Evolutionary conservation across 1,140 invertebrate species (phyloP).

Genomic region (Drosophila navojoa): DNA sequence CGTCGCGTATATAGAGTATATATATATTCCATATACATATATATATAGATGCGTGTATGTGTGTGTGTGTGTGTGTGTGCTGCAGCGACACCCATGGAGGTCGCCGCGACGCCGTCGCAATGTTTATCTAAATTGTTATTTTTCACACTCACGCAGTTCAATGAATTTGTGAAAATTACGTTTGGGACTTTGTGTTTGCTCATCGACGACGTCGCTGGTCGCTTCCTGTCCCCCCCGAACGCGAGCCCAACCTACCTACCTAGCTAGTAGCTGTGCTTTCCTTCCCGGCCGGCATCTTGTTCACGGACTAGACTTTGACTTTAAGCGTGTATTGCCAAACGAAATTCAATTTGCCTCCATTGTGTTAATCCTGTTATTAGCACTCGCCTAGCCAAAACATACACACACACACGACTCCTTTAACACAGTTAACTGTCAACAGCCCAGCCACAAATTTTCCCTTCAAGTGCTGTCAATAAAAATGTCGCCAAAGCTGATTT

Average conservation of each 20-base stretch:
- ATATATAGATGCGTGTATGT: background rate
- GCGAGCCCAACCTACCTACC: too few species aligned
- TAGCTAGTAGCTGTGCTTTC: too few species aligned
- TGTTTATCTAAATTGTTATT: constrained; percentile 84
- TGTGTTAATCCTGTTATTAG: constrained; percentile 82
- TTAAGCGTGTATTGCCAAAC: constrained; percentile 72
- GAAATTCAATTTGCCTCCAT: constrained; percentile 79
- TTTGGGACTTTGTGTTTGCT: constrained; percentile 83
- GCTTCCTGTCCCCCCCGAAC: background rate
- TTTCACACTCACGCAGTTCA: constrained; percentile 84
- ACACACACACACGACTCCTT: constrained; percentile 49
- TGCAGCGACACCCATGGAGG: constrained; percentile 69
- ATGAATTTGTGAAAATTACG: constrained; percentile 84
- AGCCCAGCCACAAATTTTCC: constrained; percentile 11
- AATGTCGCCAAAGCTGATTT: background rate
- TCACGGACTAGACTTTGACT: constrained; percentile 37
- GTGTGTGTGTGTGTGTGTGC: constrained; percentile 7
- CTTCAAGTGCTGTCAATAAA: constrained; percentile 19
- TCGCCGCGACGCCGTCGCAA: constrained; percentile 72
- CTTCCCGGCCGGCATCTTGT: background rate
- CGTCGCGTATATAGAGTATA: constrained; percentile 42
- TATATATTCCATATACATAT: background rate
- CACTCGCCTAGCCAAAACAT: constrained; percentile 23
- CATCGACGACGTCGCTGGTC: constrained; percentile 32
- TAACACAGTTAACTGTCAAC: constrained; percentile 18